Conservation (phyloP, 2,113 vertebrate species). For the Puntigrus tetrazona region DNA sequence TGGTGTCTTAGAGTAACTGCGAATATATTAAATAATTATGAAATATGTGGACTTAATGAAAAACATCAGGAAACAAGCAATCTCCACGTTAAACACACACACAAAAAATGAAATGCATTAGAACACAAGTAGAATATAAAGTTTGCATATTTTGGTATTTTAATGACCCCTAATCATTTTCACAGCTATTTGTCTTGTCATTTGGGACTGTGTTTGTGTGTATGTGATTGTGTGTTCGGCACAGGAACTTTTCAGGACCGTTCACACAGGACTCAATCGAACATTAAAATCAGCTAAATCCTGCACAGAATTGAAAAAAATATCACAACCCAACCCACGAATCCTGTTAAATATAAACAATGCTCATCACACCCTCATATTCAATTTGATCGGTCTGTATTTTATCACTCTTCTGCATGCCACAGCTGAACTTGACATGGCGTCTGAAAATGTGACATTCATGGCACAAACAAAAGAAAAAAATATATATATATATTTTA, state of each 20-base stretch:
- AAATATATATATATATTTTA: background rate
- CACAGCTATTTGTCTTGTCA: conserved; percentile 69
- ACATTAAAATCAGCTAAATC: background rate
- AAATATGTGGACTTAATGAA: conserved; percentile 29
- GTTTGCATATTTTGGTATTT: conserved; percentile 83
- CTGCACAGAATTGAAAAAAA: background rate
- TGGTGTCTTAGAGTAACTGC: conserved; percentile 44
- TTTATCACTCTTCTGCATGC: background rate
- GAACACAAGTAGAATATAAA: conserved; percentile 76
- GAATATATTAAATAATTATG: conserved; percentile 26
- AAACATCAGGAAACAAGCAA: conserved; percentile 63
- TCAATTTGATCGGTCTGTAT: background rate
- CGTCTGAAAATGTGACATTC: background rate
- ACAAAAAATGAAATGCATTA: conserved; percentile 73
- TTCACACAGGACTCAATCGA: conserved; percentile 8
- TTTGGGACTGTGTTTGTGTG: conserved; percentile 19
- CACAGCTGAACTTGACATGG: background rate
- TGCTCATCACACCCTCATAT: background rate
- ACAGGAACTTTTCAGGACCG: background rate
- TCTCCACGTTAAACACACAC: conserved; percentile 68
- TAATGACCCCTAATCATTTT: conserved; percentile 75
- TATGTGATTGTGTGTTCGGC: conserved; percentile 1
- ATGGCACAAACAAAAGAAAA: background rate
- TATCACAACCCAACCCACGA: background rate
- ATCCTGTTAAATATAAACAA: background rate